phyloP scores from a whole-genome alignment of 2,797 vertebrate genomes.

The Gorsachius magnificus region DNA sequence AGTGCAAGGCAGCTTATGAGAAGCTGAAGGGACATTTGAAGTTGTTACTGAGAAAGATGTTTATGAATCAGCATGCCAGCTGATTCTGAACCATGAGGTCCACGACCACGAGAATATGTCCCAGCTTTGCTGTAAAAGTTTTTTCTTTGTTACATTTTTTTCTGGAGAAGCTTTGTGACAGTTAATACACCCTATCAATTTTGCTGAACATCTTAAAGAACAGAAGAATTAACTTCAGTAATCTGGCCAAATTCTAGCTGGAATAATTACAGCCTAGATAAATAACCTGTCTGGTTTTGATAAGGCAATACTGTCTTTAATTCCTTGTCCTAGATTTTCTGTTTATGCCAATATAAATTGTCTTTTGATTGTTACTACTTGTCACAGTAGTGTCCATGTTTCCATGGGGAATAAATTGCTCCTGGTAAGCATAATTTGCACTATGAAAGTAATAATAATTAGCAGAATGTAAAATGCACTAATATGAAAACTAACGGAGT shows the following conservation, averaged over 20 bases:
- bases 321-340: neutral
- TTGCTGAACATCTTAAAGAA: neutral
- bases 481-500: neutral
- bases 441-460: neutral
- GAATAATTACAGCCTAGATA: neutral
- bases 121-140: rapidly evolving
- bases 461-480: neutral
- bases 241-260: neutral
- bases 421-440: neutral
- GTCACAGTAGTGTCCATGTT: neutral
- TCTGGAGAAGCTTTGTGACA: neutral
- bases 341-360: neutral
- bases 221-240: neutral
- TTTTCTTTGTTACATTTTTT: neutral
- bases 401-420: neutral
- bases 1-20: neutral
- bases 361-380: neutral
- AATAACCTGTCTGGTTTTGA: neutral
- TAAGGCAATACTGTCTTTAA: neutral
- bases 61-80: neutral
- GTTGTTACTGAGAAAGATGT: neutral
- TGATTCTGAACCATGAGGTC: neutral
- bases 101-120: neutral
- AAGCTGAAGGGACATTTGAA: neutral
- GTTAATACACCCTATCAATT: neutral